phyloP scores from a whole-genome alignment of 2,888 invertebrate genomes.

The Synergus umbraculus region DNA sequence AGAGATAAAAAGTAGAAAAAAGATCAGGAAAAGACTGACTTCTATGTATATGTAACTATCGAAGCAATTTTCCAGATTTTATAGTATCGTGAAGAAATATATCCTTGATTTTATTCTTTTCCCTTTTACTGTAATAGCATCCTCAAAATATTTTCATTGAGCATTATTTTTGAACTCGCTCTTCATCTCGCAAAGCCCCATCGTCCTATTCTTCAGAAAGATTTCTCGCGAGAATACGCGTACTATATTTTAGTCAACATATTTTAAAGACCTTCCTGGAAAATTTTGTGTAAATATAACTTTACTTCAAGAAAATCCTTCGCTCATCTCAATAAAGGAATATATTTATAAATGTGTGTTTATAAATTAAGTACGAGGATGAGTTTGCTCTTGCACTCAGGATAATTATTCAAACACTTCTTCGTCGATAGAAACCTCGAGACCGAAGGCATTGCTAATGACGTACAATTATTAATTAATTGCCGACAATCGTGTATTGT shows the following conservation, averaged over 20 bases:
- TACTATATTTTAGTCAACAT: constrained; percentile 36
- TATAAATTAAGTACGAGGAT: not conserved
- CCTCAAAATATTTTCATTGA: constrained; percentile 20
- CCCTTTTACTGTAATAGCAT: not conserved
- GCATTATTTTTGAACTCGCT: constrained; percentile 22
- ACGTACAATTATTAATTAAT: constrained; percentile 5
- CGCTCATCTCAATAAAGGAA: not conserved
- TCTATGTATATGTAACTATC: too few species aligned
- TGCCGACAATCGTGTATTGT: not conserved
- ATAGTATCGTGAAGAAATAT: not conserved
- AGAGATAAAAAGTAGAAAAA: too few species aligned
- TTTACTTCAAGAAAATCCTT: not conserved
- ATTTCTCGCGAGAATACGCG: constrained; percentile 4
- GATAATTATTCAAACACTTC: constrained; percentile 27
- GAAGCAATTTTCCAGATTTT: too few species aligned
- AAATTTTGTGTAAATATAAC: not conserved
- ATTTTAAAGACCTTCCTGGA: constrained; percentile 22
- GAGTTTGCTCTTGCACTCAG: constrained; percentile 13
- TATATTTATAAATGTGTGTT: not conserved
- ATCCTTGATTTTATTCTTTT: constrained; percentile 4
- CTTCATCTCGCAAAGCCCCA: constrained; percentile 10
- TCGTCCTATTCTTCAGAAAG: constrained; percentile 21
- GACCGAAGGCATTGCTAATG: not conserved
- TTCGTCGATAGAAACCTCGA: constrained; percentile 8
- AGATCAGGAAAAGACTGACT: too few species aligned